Base-by-base conservation (phyloP, 2,113 vertebrate species). In the Tachysurus fulvidraco region DNA sequence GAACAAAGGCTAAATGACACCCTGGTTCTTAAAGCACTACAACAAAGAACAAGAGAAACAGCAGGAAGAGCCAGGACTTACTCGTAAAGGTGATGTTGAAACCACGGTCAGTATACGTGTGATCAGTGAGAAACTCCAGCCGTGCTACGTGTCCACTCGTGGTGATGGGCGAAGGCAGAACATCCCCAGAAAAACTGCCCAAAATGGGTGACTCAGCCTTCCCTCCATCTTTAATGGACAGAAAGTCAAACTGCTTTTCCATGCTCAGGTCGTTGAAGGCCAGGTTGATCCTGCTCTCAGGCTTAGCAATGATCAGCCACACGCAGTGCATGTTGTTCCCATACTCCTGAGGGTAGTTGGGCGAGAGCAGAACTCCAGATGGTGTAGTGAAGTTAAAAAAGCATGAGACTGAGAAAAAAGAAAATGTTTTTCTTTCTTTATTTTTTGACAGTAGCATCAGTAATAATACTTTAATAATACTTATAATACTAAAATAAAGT, bases 371-470 rank as follows among this genome's bases (percentile, higher is more conserved):
- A 9, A 95, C 95, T 50, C 98, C 98, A 0, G 97, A 97, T 0
- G 98, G 97, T 88, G 96, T 98, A 89, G 98, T 99, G 92, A 99
- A 99, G 94, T 99, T 99, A 95, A 99, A 99, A 93, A 99, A 99
- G 92, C 98, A 99, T 90, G 98, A 99, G 91, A 99, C 95, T 96
- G 73, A 41, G 54, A 60, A 85, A 76, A 11, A 14, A 74, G 5
- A 21, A 30, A 71, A 69, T 3, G 17, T 81, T 28, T 17, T 44
- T 78, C 13, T 10, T n/a, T 9, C 60, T 60, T 10, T 28, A 23
- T 81, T 60, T 41, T 59, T 36, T 9, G 21, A n/a, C 28, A 81
- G 9, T 23, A 81, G 1, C 30, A 80, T 25, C 9, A 25, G 13
- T 41, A 23, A 74, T 10, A n/a, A n/a, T n/a, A n/a, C n/a, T n/a